Evolutionary conservation across 2,888 invertebrate genomes (phyloP).

Genomic region (Mesorhabditis belari): DNA sequence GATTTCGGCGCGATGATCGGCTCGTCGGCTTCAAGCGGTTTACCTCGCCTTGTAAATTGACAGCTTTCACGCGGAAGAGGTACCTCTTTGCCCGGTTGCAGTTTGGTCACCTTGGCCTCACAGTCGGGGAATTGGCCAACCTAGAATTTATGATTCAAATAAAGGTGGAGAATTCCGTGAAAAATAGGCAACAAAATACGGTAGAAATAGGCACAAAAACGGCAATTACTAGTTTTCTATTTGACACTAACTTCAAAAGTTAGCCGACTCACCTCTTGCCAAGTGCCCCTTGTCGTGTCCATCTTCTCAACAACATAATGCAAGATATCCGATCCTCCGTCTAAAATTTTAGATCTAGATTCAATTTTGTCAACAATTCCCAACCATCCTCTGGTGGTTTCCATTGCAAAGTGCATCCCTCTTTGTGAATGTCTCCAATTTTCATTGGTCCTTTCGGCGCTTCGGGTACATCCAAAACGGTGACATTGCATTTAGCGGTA

Average conservation of each 20-base stretch:
- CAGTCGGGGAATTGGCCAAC: conserved; percentile 50
- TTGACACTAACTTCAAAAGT: too few relatives aligned
- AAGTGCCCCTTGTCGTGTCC: conserved; percentile 79
- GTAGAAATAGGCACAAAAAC: too few relatives aligned
- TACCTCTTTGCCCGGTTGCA: conserved; percentile 70
- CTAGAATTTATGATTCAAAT: conserved; percentile 8
- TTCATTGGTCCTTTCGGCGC: conserved; percentile 77
- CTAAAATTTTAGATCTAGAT: too few relatives aligned
- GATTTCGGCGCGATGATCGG: conserved; percentile 79
- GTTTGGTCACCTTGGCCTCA: conserved; percentile 48
- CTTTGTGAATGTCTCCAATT: conserved; percentile 66
- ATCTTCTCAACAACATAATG: conserved; percentile 90
- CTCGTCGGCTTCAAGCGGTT: conserved; percentile 72
- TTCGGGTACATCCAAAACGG: conserved; percentile 68
- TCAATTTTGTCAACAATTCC: too few relatives aligned
- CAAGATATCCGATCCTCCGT: conserved; percentile 87
- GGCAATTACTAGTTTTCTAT: too few relatives aligned
- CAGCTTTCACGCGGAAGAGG: conserved; percentile 84
- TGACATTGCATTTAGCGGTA: conserved; percentile 79
- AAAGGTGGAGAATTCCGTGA: background rate
- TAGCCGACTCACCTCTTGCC: conserved; percentile 52
- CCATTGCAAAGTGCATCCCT: conserved; percentile 81
- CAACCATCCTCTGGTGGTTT: conserved; percentile 76
- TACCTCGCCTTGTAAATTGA: conserved; percentile 84
- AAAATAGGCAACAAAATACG: too few relatives aligned